A percentile compares a stretch with the other conserved stretches of the same genome.
These are phyloP conservation scores for Meghimatium bilineatum DNA, from an alignment of 2,888 invertebrate genomes.

Conservation along the genomic window DNA sequence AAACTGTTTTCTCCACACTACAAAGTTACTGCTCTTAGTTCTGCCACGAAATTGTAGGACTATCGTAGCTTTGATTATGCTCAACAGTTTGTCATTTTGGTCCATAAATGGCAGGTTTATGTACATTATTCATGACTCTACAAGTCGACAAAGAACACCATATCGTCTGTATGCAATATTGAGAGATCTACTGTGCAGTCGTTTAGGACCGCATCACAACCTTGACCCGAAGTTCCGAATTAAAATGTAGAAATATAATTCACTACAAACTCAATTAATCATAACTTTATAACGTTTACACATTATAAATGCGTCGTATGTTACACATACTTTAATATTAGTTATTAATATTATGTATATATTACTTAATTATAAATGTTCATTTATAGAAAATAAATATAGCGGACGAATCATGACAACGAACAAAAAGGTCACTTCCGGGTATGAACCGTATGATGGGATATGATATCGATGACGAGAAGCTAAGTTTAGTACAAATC, in stretches of 20 bases:
- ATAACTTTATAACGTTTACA: background rate
- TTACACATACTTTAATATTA: background rate
- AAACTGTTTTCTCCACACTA: background rate
- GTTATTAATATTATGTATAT: background rate
- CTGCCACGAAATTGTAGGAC: constrained; percentile 23
- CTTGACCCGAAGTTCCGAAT: constrained; percentile 24
- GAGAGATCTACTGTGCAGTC: constrained; percentile 48
- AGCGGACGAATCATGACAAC: constrained; percentile 42
- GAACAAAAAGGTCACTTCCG: constrained; percentile 45
- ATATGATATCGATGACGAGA: constrained; percentile 37
- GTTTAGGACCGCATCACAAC: constrained; percentile 47
- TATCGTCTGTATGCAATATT: constrained; percentile 24
- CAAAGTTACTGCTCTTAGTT: background rate
- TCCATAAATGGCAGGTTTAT: constrained; percentile 18
- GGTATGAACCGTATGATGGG: constrained; percentile 44
- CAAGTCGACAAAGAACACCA: constrained; percentile 33
- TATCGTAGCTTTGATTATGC: background rate
- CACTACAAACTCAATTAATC: background rate
- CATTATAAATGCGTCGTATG: background rate
- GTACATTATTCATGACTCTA: constrained; percentile 27
- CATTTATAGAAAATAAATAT: constrained; percentile 11
- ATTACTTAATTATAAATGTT: background rate
- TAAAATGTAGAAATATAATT: constrained; percentile 17
- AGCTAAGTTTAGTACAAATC: constrained; percentile 26
- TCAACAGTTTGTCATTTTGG: constrained; percentile 17